Conservation (phyloP, 2,113 vertebrate species). For the Lepus americanus region DNA sequence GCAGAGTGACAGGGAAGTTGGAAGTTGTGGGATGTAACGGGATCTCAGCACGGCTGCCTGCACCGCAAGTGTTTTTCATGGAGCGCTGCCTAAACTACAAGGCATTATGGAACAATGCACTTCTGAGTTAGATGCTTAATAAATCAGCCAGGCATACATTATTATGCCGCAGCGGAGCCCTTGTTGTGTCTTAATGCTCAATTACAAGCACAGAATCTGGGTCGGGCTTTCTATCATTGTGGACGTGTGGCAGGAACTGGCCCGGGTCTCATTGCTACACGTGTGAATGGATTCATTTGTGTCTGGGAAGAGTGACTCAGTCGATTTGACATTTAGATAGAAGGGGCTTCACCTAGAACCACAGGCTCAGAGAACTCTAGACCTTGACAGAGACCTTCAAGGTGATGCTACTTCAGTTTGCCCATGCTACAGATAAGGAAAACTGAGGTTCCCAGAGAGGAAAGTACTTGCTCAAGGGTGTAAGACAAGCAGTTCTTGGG, state of each 20-base stretch:
- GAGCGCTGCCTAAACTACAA: slow-evolving; percentile 71
- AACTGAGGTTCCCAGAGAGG: not conserved
- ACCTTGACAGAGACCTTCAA: not conserved
- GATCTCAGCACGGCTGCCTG: slow-evolving; percentile 75
- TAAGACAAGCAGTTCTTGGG: not conserved
- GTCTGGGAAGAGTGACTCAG: slow-evolving; percentile 52
- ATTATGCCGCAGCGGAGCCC: slow-evolving; percentile 51
- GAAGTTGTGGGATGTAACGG: slow-evolving; percentile 73
- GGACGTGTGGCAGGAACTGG: slow-evolving; percentile 74
- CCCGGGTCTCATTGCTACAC: slow-evolving; percentile 79
- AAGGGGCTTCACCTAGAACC: not conserved
- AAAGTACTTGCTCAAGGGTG: not conserved
- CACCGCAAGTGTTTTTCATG: slow-evolving; percentile 72
- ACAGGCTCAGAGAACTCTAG: slow-evolving; percentile 5
- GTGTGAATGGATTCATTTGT: slow-evolving; percentile 75
- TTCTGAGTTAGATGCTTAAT: slow-evolving; percentile 79
- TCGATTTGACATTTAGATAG: slow-evolving; percentile 59
- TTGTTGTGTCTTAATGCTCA: slow-evolving; percentile 82
- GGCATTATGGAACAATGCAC: slow-evolving; percentile 61
- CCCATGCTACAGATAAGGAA: not conserved
- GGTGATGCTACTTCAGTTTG: not conserved
- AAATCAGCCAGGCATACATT: slow-evolving; percentile 80
- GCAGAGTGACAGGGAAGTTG: slow-evolving; percentile 46
- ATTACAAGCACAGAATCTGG: slow-evolving; percentile 82
- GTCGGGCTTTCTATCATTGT: slow-evolving; percentile 80